Conservation (phyloP, 2,888 invertebrate genomes). For the Periphyllus acericola region DNA sequence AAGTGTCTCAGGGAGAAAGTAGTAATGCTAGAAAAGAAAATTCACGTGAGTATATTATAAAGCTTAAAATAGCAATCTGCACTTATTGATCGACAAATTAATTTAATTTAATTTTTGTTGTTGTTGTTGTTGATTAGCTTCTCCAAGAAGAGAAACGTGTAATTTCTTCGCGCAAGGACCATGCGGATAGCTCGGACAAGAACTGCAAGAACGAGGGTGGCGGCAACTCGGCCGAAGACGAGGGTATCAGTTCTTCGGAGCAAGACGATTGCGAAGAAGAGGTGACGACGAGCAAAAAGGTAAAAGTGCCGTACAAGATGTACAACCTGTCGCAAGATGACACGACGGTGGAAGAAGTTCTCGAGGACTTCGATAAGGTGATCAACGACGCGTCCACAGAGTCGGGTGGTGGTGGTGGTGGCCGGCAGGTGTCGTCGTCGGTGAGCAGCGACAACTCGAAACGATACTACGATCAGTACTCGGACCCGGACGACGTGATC, state of each 20-base stretch:
- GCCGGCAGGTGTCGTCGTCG: background rate
- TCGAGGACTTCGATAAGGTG: constrained; percentile 85
- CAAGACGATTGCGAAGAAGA: constrained; percentile 69
- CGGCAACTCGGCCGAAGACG: constrained; percentile 80
- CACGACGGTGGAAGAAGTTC: constrained; percentile 87
- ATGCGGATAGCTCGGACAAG: constrained; percentile 19
- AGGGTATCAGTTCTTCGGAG: constrained; percentile 88
- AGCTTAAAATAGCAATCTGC: too few species aligned
- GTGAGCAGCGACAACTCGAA: constrained; percentile 26
- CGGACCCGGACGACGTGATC: constrained; percentile 62
- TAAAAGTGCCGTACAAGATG: constrained; percentile 7
- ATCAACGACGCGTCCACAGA: constrained; percentile 85
- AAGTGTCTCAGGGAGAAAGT: constrained; percentile 76
- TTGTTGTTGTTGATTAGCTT: constrained; percentile 27
- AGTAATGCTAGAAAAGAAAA: constrained; percentile 76
- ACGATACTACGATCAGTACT: constrained; percentile 2
- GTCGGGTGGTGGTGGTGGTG: constrained; percentile 65
- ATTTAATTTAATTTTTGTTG: background rate
- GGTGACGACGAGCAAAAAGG: constrained; percentile 14
- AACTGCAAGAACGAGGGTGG: constrained; percentile 59
- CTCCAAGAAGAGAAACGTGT: constrained; percentile 67
- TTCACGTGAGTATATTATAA: constrained; percentile 71
- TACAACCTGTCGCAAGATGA: constrained; percentile 70
- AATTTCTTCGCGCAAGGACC: constrained; percentile 66
- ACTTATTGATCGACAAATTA: too few species aligned